These are phyloP conservation scores for Calypte anna DNA, from an alignment of 2,113 vertebrate species.

Conservation along the genomic window DNA sequence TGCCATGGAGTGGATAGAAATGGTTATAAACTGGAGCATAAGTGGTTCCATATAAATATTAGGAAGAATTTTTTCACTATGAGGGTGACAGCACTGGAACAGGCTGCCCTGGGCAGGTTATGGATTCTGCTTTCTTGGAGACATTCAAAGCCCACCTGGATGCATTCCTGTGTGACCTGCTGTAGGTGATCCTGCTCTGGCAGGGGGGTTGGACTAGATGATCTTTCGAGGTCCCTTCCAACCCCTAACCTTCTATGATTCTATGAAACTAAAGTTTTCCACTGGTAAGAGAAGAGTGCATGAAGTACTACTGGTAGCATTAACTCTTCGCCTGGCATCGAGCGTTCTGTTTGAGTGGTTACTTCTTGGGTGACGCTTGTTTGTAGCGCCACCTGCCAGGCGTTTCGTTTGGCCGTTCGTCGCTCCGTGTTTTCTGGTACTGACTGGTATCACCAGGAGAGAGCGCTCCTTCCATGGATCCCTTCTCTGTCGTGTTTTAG, in stretches of 20 bases:
- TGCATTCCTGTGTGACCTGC: too few species aligned
- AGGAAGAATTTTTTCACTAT: too few species aligned
- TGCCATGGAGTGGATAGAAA: not conserved
- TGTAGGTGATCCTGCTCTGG: too few species aligned
- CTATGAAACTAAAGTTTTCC: not conserved
- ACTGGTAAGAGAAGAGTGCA: not conserved
- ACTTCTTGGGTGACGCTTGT: not conserved
- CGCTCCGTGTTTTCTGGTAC: not conserved
- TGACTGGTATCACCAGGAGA: not conserved
- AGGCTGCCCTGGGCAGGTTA: too few species aligned
- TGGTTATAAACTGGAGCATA: too few species aligned
- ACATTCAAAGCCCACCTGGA: too few species aligned
- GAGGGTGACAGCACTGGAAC: too few species aligned
- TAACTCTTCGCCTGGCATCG: not conserved
- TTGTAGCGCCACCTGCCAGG: not conserved
- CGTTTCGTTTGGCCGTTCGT: not conserved
- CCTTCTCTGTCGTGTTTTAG: not conserved
- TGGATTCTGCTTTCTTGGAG: too few species aligned
- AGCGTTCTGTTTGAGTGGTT: not conserved
- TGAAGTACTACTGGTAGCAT: not conserved
- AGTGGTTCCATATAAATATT: too few species aligned
- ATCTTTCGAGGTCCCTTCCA: too few species aligned
- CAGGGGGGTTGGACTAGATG: too few species aligned
- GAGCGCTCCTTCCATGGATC: not conserved
- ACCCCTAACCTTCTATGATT: too few species aligned